These are phyloP conservation scores for Gonocerus acuteangulatus DNA, from an alignment of 2,888 invertebrate genomes.

Conservation along the genomic window DNA sequence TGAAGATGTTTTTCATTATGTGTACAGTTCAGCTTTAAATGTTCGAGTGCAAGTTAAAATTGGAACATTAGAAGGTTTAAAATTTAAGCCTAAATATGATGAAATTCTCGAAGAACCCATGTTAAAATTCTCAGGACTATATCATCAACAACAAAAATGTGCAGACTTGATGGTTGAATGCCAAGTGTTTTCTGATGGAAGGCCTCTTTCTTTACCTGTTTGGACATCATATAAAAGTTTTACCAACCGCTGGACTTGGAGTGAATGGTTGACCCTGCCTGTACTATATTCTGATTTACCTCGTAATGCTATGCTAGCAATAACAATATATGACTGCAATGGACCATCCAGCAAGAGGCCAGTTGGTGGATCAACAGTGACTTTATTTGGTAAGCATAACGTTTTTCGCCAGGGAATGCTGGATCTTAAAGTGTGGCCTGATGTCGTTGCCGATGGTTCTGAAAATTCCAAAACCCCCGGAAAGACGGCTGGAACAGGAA, in stretches of 20 bases:
- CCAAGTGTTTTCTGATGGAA: slow-evolving; percentile 73
- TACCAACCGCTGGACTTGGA: slow-evolving; percentile 92
- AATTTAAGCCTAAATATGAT: slow-evolving; percentile 78
- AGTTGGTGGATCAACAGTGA: slow-evolving; percentile 87
- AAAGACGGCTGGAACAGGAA: slow-evolving; percentile 68
- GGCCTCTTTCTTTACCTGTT: slow-evolving; percentile 75
- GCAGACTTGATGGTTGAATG: slow-evolving; percentile 84
- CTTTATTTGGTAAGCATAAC: slow-evolving; percentile 90
- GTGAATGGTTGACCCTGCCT: slow-evolving; percentile 91
- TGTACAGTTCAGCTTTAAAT: slow-evolving; percentile 86
- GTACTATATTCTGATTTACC: slow-evolving; percentile 87
- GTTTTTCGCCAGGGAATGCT: slow-evolving; percentile 64
- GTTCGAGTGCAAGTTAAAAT: slow-evolving; percentile 85
- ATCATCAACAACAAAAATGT: slow-evolving; percentile 55
- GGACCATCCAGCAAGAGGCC: slow-evolving; percentile 75
- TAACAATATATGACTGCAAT: slow-evolving; percentile 87
- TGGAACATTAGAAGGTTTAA: slow-evolving; percentile 89
- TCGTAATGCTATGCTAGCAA: slow-evolving; percentile 71
- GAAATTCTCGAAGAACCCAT: slow-evolving; percentile 79
- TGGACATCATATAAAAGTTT: slow-evolving; percentile 88
- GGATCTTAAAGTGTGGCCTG: slow-evolving; percentile 56
- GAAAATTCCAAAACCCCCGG: slow-evolving; percentile 70
- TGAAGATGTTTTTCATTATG: slow-evolving; percentile 73
- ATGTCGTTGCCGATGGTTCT: slow-evolving; percentile 69
- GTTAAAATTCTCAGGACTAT: slow-evolving; percentile 82